Base-by-base conservation (phyloP, 2,888 invertebrate species). In the Gryllus longicercus region DNA sequence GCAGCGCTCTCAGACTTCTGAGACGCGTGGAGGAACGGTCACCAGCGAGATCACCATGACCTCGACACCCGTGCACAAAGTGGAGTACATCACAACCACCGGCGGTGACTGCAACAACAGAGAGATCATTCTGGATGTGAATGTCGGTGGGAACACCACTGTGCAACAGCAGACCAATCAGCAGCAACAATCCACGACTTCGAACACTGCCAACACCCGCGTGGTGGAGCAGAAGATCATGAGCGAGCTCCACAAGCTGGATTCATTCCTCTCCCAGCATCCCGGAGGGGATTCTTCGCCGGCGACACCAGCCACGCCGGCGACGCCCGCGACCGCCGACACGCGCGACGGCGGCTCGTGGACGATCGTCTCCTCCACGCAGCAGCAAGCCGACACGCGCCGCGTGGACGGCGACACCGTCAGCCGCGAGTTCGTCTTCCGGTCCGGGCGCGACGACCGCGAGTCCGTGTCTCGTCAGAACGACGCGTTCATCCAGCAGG, bases 181-280 rank as follows among this genome's bases (percentile, higher is more conserved):
- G 38, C 75, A 78, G 78, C 76, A 76, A 50, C 25, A 8, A 50
- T 25, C 78, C 23, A 49, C 74, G 11, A 51, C 80, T 18, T n/a
- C 63, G 2, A 63, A 25, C 63, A 80, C n/a, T 25, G 50, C 74
- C 14, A 81, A 50, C 25, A 80, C 21, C n/a, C 63, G 63, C n/a
- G 74, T 79, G 89, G 84, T 87, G 90, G 81, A 89, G 90, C 91
- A 79, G 90, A 91, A 84, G 90, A 92, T 86, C 90, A 91, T 78
- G 92, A 93, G 85, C 90, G 92, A 81, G 91, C 91, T 86, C 91
- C 92, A 76, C 91, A 91, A 87, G 90, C 92, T 85, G 2, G 85
- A 85, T 79, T 83, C 84, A 0, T 85, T 84, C 81, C 80, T 85
- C 11, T 83, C 84, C 0, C 84, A 84, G 5, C 77, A 80, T 25